Evolutionary conservation across 2,888 invertebrate genomes (phyloP), one percentile per base, ranked within the genome.

Genomic region (Aspidiotus rigidus): DNA sequence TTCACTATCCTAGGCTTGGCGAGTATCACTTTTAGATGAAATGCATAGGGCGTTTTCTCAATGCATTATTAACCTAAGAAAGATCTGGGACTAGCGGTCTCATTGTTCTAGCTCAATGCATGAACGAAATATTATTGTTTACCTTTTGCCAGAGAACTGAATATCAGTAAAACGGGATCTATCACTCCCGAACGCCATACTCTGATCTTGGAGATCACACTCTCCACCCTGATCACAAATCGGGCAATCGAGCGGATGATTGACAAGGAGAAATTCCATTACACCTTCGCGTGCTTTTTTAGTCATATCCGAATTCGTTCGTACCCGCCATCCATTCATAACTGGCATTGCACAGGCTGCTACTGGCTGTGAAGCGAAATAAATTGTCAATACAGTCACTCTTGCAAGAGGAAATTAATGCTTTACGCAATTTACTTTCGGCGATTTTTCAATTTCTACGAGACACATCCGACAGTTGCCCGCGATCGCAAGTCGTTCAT

Each of bases 281-380:
- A 99, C 98, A 74, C 98, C 92, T 77, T 85, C 87, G 69, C 87
- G 80, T 1, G 86, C 86, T 77, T 88, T 85, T 72, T 84, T 84
- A 0, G 94, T 94, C 80, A 97, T 83, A 74, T 94, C 93, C 0
- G 98, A 98, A 78, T 99, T 91, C 17, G 99, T 99, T 79, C 98
- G 98, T 17, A 99, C 87, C 73, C 90, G 85, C 99, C 93, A 94
- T n/a, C 98, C 99, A 79, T 98, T 98, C 97, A 99, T 96, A 0
- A 99, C 98, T 0, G 99, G 99, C 98, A 99, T 99, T 13, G 99
- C 99, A 79, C 99, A 99, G 0, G 98, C 96, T 9, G 99, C 99
- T 0, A 96, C 92, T 0, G 98, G 98, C 83, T 86, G 75, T 61
- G 75, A 74, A 69, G 17, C 6, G 28, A 28, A 28, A 28, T 28